Evolutionary conservation across 2,888 invertebrate genomes (phyloP).

Genomic region (Gandaritis pyraliata): DNA sequence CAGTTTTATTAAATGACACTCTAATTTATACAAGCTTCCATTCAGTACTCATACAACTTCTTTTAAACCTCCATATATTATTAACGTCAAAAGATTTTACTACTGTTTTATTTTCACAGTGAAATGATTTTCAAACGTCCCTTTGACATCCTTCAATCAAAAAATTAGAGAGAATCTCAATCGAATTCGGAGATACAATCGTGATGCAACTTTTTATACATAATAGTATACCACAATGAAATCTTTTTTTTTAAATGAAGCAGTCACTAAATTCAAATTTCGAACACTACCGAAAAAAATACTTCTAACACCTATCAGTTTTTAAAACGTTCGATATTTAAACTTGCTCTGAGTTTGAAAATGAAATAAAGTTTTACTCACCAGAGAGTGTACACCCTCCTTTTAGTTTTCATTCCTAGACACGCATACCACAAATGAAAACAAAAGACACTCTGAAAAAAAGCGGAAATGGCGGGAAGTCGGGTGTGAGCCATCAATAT

Average conservation of each 20-base stretch:
- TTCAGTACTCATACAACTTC: constrained; percentile 34
- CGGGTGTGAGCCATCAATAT: constrained; percentile 48
- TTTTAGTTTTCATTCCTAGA: constrained; percentile 1
- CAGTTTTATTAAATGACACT: constrained; percentile 71
- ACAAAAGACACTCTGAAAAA: constrained; percentile 41
- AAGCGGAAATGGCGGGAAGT: constrained; percentile 55
- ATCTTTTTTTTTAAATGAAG: too few relatives aligned
- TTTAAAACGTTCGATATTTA: too few relatives aligned
- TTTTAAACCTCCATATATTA: background rate
- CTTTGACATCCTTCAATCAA: too few relatives aligned
- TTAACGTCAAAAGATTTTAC: too few relatives aligned
- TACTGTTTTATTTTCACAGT: background rate
- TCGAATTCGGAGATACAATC: too few relatives aligned
- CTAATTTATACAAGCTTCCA: constrained; percentile 68
- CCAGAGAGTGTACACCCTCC: background rate
- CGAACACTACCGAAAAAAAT: background rate
- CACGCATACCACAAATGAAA: constrained; percentile 34
- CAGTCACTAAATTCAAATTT: background rate
- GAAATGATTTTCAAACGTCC: too few relatives aligned
- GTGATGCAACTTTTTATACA: too few relatives aligned
- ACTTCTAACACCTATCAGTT: too few relatives aligned
- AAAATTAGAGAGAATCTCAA: too few relatives aligned
- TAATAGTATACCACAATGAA: too few relatives aligned
- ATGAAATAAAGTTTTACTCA: too few relatives aligned
- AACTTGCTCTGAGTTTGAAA: too few relatives aligned